Evolutionary conservation across 2,113 vertebrate genomes (phyloP), one percentile per base, ranked within the genome.

Genomic region (Cisticola juncidis): DNA sequence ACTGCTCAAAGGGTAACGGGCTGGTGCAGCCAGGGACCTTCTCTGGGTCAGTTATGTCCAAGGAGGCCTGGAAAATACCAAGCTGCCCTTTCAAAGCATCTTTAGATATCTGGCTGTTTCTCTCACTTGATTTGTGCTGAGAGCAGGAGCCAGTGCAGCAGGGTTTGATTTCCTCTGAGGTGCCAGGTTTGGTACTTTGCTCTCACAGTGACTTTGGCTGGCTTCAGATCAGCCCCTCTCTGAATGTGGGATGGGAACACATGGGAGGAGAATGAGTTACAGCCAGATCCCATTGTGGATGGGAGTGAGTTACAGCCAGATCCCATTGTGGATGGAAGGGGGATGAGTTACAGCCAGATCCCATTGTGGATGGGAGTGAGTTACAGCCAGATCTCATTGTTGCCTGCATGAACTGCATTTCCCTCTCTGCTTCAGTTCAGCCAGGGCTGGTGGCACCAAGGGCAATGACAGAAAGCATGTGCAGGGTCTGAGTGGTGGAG

Each of bases 341-440:
- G 68, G 35, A 66, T 3, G 54, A 83, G n/a, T 9, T 1, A 5
- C 76, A 56, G 64, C 33, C 9, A 14, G 60, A 36, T 13, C 2
- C 0, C 44, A 60, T 20, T n/a, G n/a, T n/a, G n/a, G n/a, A 28
- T 25, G 66, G 85, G 35, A 65, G 68, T 3, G 54, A 83, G n/a
- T 9, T 1, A 5, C 76, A 56, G 64, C 33, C 9, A 14, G 60
- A 36, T 13, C 2, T 0, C 44, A 60, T 20, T 2, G 18, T 88
- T 92, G 66, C 76, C 85, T 77, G 91, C 60, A 22, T 61, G 70
- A 83, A 81, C 88, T 93, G 88, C 79, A 79, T 86, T 33, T 95
- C 77, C 33, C 51, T 88, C 82, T 95, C 66, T 85, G 92, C 90
- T 95, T 90, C 91, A 94, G 90, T 96, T 93, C 79, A 25, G 35